Evolutionary conservation across 1,140 invertebrate species (phyloP).

Genomic region (Drosophila navojoa): DNA sequence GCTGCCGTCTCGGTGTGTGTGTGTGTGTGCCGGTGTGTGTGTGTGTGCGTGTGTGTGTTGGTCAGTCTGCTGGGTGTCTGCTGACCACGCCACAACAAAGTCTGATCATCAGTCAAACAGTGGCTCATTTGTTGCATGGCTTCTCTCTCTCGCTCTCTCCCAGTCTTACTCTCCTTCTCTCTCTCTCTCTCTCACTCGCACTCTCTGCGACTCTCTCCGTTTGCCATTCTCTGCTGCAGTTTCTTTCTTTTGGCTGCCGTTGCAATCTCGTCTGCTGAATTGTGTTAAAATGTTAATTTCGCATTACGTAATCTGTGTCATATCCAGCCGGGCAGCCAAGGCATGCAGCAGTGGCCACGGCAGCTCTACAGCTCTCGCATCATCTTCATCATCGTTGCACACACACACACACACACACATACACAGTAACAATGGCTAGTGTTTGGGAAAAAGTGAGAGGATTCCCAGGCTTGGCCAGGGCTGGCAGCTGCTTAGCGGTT

Average conservation of each 20-base stretch:
- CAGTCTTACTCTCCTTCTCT: background rate
- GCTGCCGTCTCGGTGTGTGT: slow-evolving; percentile 22
- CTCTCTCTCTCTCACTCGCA: background rate
- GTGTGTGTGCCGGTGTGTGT: slow-evolving; percentile 14
- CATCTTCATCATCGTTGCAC: slow-evolving; percentile 66
- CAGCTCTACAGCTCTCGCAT: slow-evolving; percentile 27
- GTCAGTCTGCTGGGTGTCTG: slow-evolving; percentile 22
- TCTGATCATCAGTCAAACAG: slow-evolving; percentile 56
- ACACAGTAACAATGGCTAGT: slow-evolving; percentile 53
- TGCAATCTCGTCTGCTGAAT: slow-evolving; percentile 66
- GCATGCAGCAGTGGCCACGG: too few species aligned
- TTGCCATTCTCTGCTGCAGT: slow-evolving; percentile 20
- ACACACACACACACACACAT: slow-evolving; percentile 5
- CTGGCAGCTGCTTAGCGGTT: slow-evolving; percentile 13
- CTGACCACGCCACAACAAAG: slow-evolving; percentile 55
- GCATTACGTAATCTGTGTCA: slow-evolving; percentile 80
- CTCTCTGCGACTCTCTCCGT: background rate
- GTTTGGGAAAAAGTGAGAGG: slow-evolving; percentile 79
- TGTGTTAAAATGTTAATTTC: slow-evolving; percentile 83
- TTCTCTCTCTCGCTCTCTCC: background rate
- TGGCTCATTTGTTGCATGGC: slow-evolving; percentile 52
- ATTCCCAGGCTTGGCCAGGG: slow-evolving; percentile 72
- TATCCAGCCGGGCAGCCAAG: slow-evolving; percentile 56
- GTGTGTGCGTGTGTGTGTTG: slow-evolving; percentile 4
- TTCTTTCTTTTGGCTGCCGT: slow-evolving; percentile 31